Evolutionary conservation across 2,797 vertebrate species (phyloP), one percentile per base, ranked within the genome.

Genomic region (Scarus forsteni): DNA sequence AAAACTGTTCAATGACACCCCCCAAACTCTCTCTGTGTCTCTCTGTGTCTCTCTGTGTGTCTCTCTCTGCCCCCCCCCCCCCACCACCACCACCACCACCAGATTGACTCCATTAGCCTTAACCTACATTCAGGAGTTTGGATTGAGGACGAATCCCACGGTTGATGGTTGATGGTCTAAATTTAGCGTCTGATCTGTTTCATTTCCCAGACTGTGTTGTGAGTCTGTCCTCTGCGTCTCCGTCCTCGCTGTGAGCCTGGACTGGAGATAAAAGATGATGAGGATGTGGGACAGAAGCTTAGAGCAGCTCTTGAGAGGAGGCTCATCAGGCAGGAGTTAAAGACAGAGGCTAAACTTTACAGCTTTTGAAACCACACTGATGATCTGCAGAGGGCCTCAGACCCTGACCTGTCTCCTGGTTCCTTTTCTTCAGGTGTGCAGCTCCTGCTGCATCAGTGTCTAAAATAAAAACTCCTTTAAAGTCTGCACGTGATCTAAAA

Each of bases 41-140:
- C 27, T 27, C 27, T 27, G 2, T 27, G 2, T 27, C 27, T 27
- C 27, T 27, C 27, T 27, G 2, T 27, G 2, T 27, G 2, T 27
- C 27, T 27, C 27, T 27, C 27, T 27, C n/a, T n/a, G n/a, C n/a
- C n/a, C n/a, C n/a, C n/a, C n/a, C n/a, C n/a, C n/a, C n/a, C n/a
- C n/a, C n/a, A n/a, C n/a, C n/a, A n/a, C n/a, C n/a, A n/a, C n/a
- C n/a, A n/a, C n/a, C n/a, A n/a, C n/a, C n/a, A n/a, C n/a, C n/a
- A n/a, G n/a, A 83, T 72, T 75, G 53, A 80, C 73, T 77, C 77
- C 58, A 85, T 88, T 88, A 83, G 80, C 79, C 72, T 84, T 90
- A 89, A 90, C 89, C 90, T 89, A 91, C 87, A 92, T 93, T 86
- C 73, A 88, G 74, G 81, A 88, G 81, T 92, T 90, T 86, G 87